Conservation (phyloP, 2,797 vertebrate species). For the Channallabes apus region DNA sequence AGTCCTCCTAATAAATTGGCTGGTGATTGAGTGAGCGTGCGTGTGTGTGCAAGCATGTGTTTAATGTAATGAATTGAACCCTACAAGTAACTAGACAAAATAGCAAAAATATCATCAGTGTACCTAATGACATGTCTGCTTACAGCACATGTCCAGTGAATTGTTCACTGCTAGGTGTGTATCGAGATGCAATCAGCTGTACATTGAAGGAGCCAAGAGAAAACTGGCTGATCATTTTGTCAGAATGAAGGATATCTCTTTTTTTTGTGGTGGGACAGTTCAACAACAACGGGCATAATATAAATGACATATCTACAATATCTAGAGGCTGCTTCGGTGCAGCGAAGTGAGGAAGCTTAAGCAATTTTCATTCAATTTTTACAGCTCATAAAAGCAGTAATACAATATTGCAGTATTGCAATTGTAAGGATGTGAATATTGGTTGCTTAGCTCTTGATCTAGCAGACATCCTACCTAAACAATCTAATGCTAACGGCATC, state of each 20-base stretch:
- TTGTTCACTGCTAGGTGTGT: not conserved
- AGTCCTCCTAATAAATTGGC: not conserved
- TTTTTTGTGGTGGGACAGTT: not conserved
- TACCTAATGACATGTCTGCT: not conserved
- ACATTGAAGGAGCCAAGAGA: not conserved
- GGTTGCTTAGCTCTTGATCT: not conserved
- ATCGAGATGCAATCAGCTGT: not conserved
- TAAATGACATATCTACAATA: not conserved
- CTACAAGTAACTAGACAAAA: not conserved
- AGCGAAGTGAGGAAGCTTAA: not conserved
- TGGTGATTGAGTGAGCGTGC: not conserved
- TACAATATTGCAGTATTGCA: not conserved
- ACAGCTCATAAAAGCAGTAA: not conserved
- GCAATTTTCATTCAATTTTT: not conserved
- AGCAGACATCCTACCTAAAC: too few species aligned
- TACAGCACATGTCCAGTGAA: not conserved
- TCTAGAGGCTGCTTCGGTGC: not conserved
- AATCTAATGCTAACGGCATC: too few species aligned
- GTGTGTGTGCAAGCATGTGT: not conserved
- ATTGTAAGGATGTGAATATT: not conserved
- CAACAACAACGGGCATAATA: not conserved
- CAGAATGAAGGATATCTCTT: not conserved
- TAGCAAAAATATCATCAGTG: not conserved
- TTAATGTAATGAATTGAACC: not conserved
- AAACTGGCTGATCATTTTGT: not conserved